Evolutionary conservation across 2,113 vertebrate species (phyloP).

Genomic region (Petaurus breviceps): DNA sequence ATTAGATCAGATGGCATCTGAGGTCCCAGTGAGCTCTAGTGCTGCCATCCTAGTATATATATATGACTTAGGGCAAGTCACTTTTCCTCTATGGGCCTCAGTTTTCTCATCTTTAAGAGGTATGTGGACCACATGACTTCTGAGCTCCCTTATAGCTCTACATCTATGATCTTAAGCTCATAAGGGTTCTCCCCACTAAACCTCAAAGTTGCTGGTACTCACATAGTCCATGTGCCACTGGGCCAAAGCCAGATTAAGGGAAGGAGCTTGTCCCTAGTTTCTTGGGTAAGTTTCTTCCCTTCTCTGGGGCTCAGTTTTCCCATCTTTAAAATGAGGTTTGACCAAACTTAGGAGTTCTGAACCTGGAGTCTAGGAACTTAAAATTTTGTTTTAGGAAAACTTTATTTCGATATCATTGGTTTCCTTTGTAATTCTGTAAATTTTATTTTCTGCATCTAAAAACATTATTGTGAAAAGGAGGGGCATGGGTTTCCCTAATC

Average conservation of each 20-base stretch:
- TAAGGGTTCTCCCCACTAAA: neutral
- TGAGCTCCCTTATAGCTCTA: neutral
- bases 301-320: neutral
- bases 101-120: neutral
- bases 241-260: neutral
- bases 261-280: neutral
- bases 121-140: neutral
- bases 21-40: neutral
- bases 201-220: neutral
- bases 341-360: constrained; percentile 8
- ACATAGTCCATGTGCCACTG: neutral
- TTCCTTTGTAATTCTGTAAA: neutral
- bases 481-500: neutral
- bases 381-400: neutral
- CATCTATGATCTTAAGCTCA: neutral
- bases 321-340: constrained; percentile 15
- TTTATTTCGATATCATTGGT: neutral
- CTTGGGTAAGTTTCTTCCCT: neutral
- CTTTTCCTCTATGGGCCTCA: constrained; percentile 11
- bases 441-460: neutral
- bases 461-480: neutral
- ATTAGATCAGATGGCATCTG: neutral
- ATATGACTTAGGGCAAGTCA: neutral
- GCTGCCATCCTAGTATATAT: neutral
- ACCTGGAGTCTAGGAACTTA: neutral